Base-by-base conservation (phyloP, 1,140 invertebrate species). In the Xylocopa sonorina region DNA sequence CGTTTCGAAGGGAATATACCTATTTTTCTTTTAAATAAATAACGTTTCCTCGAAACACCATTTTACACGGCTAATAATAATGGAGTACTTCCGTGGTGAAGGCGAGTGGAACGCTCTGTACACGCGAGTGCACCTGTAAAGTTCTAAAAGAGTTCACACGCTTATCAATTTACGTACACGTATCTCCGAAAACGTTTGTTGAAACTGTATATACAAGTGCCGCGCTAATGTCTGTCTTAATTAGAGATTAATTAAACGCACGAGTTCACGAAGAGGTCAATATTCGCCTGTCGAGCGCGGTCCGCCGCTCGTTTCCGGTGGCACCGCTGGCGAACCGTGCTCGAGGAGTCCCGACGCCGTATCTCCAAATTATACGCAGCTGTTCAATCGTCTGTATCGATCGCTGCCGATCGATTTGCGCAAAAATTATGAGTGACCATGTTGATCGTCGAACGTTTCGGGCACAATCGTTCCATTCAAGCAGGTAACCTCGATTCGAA, bases 251-350 rank as follows among this genome's bases (percentile, higher is more conserved):
- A 78, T 81, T 55, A 78, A 63, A 83, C 66, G 63, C 80, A 76
- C 46, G 72, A 82, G 71, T 81, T 64, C 81, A 77, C 18, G 51
- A 58, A 78, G 32, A 82, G 63, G 43, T 82, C 24, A 32, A 78
- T 62, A 72, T 62, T 46, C 46, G 34, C 66, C 57, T 41, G 64
- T 77, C 27, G 38, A 83, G 53, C 64, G 43, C 50, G 64, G 50
- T n/a, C 43, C 50, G 38, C 68, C 24, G 58, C 14, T 27, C 21
- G 7, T 24, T 34, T 24, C 27, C 21, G 0, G 12, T 18, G 4
- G 24, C 24, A 2, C 10, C 21, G 27, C 2, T 12, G 1, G 55
- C 38, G 32, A 50, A 50, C 57, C 69, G 41, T 27, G 57, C 43
- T 34, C 41, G 18, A 51, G 62, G 38, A 76, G 73, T 76, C 73